Evolutionary conservation across 2,113 vertebrate species (phyloP), one percentile per base, ranked within the genome.

Genomic region (Hypomesus transpacificus): DNA sequence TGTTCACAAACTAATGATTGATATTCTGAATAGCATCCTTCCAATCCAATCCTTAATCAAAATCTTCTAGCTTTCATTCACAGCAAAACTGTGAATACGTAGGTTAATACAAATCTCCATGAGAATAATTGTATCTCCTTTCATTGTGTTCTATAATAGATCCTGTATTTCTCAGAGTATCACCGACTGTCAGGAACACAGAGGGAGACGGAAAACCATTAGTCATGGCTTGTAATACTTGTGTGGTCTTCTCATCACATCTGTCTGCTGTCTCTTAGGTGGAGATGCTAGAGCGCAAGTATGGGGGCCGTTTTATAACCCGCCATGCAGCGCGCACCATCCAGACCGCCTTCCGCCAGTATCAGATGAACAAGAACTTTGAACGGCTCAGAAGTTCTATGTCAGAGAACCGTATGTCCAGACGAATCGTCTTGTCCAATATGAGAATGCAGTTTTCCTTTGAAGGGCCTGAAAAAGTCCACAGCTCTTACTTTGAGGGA

Each of bases 381-480:
- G 96, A 98, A 89, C 94, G 96, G 34, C 94, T 98, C 22, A 87
- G 97, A 82, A 98, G 96, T 92, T 99, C 96, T 92, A 98, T 98
- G 96, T 98, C 96, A 0, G 97, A 99, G 87, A 99, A 95, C 89
- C 96, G 96, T 75, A 97, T 98, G 96, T 99, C 96, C 31, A 93
- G 96, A 81, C 94, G 96, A 56, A 99, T 99, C 11, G 96, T 98
- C 76, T 89, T 98, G 71, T 98, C 97, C 94, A 98, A 98, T 93
- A 98, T 98, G 97, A 95, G 97, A 91, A 97, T 98, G 96, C 96
- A 98, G 95, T 96, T 98, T 93, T 98, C 97, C 71, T 98, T 98
- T 80, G 96, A 98, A 94, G 97, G 96, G 71, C 95, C 96, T 78
- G 97, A 98, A 89, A 98, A 98, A 92, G 91, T 95, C 91, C 95